Percentiles rank a stretch among this genome's conserved stretches.
Conservation (phyloP, 2,113 vertebrate species). For the Sterrhoptilus dennistouni region DNA sequence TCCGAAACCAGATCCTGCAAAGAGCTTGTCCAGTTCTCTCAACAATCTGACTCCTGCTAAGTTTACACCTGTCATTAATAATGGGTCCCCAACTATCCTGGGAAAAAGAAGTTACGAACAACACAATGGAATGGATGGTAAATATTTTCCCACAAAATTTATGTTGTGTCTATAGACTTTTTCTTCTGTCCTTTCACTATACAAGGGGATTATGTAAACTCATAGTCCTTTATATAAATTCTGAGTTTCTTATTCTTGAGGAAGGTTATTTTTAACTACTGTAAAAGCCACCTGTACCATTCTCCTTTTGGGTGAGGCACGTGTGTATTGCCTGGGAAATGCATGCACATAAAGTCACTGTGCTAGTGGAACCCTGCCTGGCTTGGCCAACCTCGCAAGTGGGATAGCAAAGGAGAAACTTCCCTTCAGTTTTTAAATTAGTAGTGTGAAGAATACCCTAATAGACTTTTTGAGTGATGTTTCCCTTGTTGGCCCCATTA, state of each 20-base stretch:
- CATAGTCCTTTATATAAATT: not conserved
- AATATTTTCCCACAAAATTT: constrained; percentile 33
- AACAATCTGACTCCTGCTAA: constrained; percentile 89
- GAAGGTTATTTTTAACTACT: not conserved
- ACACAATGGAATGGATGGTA: constrained; percentile 96
- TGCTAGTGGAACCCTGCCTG: not conserved
- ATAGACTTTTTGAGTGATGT: not conserved
- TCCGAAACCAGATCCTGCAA: constrained; percentile 84
- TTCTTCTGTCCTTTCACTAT: not conserved
- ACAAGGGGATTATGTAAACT: not conserved
- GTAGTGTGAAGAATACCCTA: not conserved
- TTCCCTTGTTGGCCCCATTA: not conserved
- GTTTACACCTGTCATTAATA: constrained; percentile 90
- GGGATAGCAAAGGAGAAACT: not conserved
- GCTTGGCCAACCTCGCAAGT: not conserved
- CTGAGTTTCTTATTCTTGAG: not conserved
- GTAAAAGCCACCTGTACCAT: not conserved
- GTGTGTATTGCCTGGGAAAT: not conserved
- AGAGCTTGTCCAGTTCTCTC: constrained; percentile 81
- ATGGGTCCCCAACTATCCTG: constrained; percentile 95
- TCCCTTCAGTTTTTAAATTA: not conserved
- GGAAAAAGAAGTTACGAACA: constrained; percentile 95
- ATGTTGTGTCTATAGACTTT: not conserved
- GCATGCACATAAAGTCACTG: not conserved
- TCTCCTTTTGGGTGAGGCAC: not conserved